Base-by-base conservation (phyloP, 1,140 invertebrate genomes). In the Zaprionus capensis region DNA sequence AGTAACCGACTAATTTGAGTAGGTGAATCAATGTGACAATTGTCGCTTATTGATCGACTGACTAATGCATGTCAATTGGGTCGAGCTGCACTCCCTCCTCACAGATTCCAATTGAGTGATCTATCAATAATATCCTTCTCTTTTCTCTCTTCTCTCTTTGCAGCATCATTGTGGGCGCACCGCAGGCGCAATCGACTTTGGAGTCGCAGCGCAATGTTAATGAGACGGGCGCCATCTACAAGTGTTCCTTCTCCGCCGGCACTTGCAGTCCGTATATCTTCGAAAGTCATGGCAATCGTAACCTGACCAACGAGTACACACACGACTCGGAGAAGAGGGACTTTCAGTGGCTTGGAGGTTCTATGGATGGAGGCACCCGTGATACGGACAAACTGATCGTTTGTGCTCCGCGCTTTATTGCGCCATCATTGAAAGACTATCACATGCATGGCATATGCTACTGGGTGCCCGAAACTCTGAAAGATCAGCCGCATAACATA, bases 401-500 rank as follows among this genome's bases (percentile, higher is more conserved):
- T 0, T 93, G 92, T 56, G 92, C 92, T 0, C 92, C 92, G 2
- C 59, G 91, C 4, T 82, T 91, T 11, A 75, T 91, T 11, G 75
- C 92, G 2, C 87, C 92, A 6, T 59, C 67, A 0, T 11, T 34
- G 0, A 72, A 59, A 24, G 91, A 93, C 38, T 91, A 93, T 28
- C 75, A 92, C 20, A 84, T 94, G 92, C 92, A 93, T 59, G 94
- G 94, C 1, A 88, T 93, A 24, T 94, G 94, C 70, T 94, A 94
- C 28, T 92, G 91, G 80, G 85, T 91, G 5, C n/a, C 81, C 0
- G 68, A 92, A 53, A 93, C 92, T 1, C 28, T 91, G 6, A 38
- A 57, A 14, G 76, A 83, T n/a, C 67, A 71, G 20, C 92, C 92
- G 0, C 59, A 59, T 6, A 69, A 82, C 15, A 71, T 92, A 1